These are phyloP conservation scores for Halictus rubicundus DNA, from an alignment of 1,140 invertebrate genomes.

Conservation along the genomic window DNA sequence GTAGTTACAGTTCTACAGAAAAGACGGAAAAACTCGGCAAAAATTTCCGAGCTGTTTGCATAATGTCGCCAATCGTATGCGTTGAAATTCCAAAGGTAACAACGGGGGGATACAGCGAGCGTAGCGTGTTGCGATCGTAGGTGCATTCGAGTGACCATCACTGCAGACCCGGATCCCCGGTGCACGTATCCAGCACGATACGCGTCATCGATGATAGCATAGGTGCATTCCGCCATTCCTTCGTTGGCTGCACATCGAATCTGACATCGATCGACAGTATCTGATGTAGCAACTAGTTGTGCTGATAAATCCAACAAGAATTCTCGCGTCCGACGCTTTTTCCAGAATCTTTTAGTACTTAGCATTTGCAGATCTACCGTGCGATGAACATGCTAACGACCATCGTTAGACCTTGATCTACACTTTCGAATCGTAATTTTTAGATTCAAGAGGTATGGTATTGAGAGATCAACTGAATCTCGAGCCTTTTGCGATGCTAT, in stretches of 20 bases:
- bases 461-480: too few species aligned
- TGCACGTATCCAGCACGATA: background rate
- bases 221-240: background rate
- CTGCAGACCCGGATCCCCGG: slow-evolving; percentile 12
- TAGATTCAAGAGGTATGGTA: too few species aligned
- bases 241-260: background rate
- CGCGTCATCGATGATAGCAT: slow-evolving; percentile 17
- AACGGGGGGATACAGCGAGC: background rate
- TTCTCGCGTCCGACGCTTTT: too few species aligned
- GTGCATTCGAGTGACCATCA: slow-evolving; percentile 15
- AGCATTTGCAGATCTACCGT: too few species aligned
- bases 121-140: slow-evolving; percentile 5
- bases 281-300: background rate
- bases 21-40: background rate
- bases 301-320: too few species aligned
- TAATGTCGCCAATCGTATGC: slow-evolving; percentile 13
- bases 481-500: too few species aligned
- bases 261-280: background rate
- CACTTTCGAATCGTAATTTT: too few species aligned
- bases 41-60: slow-evolving; percentile 2
- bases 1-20: background rate
- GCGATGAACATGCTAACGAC: too few species aligned
- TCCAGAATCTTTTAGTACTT: too few species aligned
- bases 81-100: background rate
- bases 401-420: too few species aligned